Evolutionary conservation across 2,888 invertebrate genomes (phyloP).

Genomic region (Sinohyriopsis cumingii): DNA sequence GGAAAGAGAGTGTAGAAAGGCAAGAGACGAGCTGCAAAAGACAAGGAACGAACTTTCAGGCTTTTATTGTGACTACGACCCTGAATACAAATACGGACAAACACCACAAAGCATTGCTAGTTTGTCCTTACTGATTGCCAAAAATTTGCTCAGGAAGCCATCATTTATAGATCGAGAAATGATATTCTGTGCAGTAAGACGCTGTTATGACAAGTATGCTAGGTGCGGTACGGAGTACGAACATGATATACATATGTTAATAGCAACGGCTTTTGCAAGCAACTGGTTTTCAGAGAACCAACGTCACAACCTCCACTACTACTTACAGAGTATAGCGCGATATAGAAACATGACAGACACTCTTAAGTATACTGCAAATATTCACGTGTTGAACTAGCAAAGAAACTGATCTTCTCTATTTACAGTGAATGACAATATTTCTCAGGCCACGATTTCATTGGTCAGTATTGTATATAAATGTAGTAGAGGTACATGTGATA

Average conservation of each 20-base stretch:
- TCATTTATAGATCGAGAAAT: slow-evolving; percentile 55
- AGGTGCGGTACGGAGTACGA: slow-evolving; percentile 51
- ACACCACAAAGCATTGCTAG: slow-evolving; percentile 58
- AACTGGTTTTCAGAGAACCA: slow-evolving; percentile 65
- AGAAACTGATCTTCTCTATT: too few relatives aligned
- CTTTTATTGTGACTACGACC: slow-evolving; percentile 55
- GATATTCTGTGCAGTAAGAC: slow-evolving; percentile 56
- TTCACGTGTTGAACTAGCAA: too few relatives aligned
- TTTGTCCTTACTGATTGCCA: slow-evolving; percentile 59
- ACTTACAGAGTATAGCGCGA: slow-evolving; percentile 59
- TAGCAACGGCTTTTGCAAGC: slow-evolving; percentile 67
- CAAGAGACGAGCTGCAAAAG: slow-evolving; percentile 55
- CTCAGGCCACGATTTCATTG: too few relatives aligned
- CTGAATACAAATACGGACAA: slow-evolving; percentile 61
- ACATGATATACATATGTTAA: slow-evolving; percentile 67
- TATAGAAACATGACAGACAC: slow-evolving; percentile 36
- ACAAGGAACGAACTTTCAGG: slow-evolving; percentile 49
- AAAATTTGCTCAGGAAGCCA: slow-evolving; percentile 58
- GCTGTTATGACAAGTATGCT: slow-evolving; percentile 62
- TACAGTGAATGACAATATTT: too few relatives aligned
- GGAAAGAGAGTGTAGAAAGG: slow-evolving; percentile 56
- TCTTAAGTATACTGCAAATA: too few relatives aligned
- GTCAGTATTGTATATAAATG: too few relatives aligned
- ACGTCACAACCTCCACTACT: slow-evolving; percentile 54
- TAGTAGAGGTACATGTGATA: too few relatives aligned